Evolutionary conservation across 2,797 vertebrate genomes (phyloP).

Genomic region (Coreius guichenoti): DNA sequence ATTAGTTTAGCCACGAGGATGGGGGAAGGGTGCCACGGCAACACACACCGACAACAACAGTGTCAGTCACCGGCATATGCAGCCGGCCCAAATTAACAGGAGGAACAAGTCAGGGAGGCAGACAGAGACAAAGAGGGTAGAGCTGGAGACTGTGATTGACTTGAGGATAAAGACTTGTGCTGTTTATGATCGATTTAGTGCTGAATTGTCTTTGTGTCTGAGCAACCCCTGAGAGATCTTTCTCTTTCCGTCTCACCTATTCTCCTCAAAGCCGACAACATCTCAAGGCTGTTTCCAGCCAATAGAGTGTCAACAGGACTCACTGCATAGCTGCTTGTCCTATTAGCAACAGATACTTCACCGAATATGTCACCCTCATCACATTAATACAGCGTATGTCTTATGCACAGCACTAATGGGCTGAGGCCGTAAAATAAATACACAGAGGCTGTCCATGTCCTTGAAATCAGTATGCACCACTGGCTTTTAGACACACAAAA

Average conservation of each 20-base stretch:
- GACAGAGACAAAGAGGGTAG: slow-evolving; percentile 66
- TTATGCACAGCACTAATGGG: slow-evolving; percentile 44
- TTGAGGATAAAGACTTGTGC: slow-evolving; percentile 66
- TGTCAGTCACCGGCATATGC: slow-evolving; percentile 60
- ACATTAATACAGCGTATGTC: slow-evolving; percentile 29
- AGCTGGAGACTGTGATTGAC: slow-evolving; percentile 58
- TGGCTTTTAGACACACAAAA: slow-evolving; percentile 48
- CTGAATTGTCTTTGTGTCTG: slow-evolving; percentile 56
- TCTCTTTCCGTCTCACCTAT: slow-evolving; percentile 23
- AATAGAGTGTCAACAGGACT: slow-evolving; percentile 44
- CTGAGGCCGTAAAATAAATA: slow-evolving; percentile 49
- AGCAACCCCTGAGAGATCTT: slow-evolving; percentile 51
- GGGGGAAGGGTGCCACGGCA: slow-evolving; percentile 69
- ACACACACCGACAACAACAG: slow-evolving; percentile 75
- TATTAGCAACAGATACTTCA: slow-evolving; percentile 44
- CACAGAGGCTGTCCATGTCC: slow-evolving; percentile 36
- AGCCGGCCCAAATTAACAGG: slow-evolving; percentile 55
- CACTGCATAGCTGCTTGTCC: slow-evolving; percentile 29
- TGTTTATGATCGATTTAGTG: slow-evolving; percentile 66
- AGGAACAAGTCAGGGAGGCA: slow-evolving; percentile 41
- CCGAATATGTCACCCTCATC: slow-evolving; percentile 15
- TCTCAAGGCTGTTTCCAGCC: slow-evolving; percentile 50
- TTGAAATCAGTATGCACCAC: slow-evolving; percentile 56
- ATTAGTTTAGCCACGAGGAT: slow-evolving; percentile 78
- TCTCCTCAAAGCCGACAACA: slow-evolving; percentile 30